These are phyloP conservation scores for Hafferia zeledoni DNA, from an alignment of 2,797 vertebrate species.

Conservation along the genomic window DNA sequence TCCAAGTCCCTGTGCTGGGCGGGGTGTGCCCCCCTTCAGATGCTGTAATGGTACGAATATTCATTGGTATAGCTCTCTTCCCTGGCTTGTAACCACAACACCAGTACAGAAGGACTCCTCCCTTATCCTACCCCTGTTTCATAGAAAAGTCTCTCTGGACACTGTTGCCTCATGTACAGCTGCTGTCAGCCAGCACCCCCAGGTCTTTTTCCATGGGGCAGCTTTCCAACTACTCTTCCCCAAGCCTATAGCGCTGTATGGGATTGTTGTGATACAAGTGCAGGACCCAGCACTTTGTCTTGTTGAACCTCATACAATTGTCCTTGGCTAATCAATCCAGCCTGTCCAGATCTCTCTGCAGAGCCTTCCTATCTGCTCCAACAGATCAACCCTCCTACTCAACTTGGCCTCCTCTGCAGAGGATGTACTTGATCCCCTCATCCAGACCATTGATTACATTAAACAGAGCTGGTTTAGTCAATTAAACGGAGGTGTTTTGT, in stretches of 20 bases:
- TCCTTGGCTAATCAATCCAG: neutral
- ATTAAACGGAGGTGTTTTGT: neutral
- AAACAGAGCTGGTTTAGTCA: neutral
- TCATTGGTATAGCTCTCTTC: neutral
- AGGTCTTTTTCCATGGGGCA: neutral
- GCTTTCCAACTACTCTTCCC: neutral
- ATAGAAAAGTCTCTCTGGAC: neutral
- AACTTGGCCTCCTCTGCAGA: neutral
- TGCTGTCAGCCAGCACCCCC: neutral
- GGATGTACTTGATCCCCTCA: neutral
- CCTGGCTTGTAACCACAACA: neutral
- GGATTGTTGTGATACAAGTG: neutral
- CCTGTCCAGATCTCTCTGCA: neutral
- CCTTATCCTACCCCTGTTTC: neutral
- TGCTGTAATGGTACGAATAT: neutral
- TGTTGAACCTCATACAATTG: neutral
- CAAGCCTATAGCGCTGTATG: neutral
- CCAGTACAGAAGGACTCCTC: neutral
- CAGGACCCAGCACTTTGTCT: neutral
- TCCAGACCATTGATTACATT: neutral
- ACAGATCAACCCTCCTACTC: neutral
- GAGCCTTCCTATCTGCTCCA: neutral
- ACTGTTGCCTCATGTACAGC: neutral
- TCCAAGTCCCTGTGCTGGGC: neutral
- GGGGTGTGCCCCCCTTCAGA: neutral